phyloP scores from a whole-genome alignment of 1,140 invertebrate genomes.

The Tetramorium simillimum region DNA sequence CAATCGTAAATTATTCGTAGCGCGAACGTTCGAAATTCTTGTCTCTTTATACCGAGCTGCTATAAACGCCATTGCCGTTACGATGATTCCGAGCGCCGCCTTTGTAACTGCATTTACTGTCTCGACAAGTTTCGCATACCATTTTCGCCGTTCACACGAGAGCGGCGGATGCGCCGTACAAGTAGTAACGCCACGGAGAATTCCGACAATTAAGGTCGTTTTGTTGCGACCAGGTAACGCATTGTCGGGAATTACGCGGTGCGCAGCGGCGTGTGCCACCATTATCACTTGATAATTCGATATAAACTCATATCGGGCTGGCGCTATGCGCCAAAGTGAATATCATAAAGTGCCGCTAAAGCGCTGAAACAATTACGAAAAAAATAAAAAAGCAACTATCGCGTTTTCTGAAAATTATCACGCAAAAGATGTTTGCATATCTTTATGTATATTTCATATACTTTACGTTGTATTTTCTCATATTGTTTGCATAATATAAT shows the following conservation, averaged over 20 bases:
- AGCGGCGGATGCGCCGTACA: slow-evolving; percentile 34
- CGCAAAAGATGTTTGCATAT: not conserved
- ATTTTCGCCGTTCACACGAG: slow-evolving; percentile 64
- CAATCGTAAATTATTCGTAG: not conserved
- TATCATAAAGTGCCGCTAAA: not conserved
- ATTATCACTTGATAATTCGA: slow-evolving; percentile 47
- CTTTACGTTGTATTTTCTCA: not conserved
- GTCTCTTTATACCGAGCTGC: slow-evolving; percentile 35
- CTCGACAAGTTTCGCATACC: slow-evolving; percentile 64
- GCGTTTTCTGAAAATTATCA: not conserved
- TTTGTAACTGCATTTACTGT: slow-evolving; percentile 68
- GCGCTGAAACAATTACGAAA: not conserved
- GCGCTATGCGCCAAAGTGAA: not conserved
- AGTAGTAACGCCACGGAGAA: slow-evolving; percentile 57
- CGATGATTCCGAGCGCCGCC: slow-evolving; percentile 62
- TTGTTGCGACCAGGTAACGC: slow-evolving; percentile 37
- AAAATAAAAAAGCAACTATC: not conserved
- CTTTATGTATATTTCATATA: not conserved
- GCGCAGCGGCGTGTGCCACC: not conserved
- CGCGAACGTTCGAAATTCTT: slow-evolving; percentile 35
- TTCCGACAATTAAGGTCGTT: slow-evolving; percentile 69
- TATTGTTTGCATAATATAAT: not conserved
- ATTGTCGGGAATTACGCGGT: slow-evolving; percentile 58
- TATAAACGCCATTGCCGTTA: slow-evolving; percentile 55
- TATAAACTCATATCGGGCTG: slow-evolving; percentile 16